phyloP scores from a whole-genome alignment of 64 coral and sea anemone species.

The Pocillopora damicornis region DNA sequence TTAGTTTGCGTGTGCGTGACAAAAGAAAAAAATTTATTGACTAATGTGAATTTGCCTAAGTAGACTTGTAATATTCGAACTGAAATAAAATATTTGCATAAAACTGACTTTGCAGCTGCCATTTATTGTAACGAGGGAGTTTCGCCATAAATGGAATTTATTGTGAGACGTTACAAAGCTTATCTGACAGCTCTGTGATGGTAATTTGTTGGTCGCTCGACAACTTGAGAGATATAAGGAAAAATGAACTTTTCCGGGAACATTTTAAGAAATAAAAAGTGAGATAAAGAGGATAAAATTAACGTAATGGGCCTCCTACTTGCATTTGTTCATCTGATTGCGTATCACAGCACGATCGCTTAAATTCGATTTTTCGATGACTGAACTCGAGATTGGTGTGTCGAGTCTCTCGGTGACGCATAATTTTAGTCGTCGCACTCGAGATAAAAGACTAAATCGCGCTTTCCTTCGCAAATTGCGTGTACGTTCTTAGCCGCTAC shows the following conservation, averaged over 20 bases:
- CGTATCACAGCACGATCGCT: not conserved
- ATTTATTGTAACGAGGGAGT: not conserved
- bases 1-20: constrained; percentile 24
- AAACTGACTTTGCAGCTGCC: constrained; percentile 11
- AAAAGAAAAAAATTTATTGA: constrained; percentile 24
- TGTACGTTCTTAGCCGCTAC: not conserved
- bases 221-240: not conserved
- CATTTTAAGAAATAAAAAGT: not conserved
- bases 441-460: not conserved
- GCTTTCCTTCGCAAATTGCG: not conserved
- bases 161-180: not conserved
- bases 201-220: not conserved
- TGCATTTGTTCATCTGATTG: not conserved
- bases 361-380: not conserved
- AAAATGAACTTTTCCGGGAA: not conserved
- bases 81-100: constrained; percentile 23
- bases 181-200: not conserved
- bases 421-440: not conserved
- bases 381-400: not conserved
- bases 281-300: not conserved
- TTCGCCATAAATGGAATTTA: too few species aligned
- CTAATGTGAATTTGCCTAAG: constrained; percentile 36
- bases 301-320: not conserved
- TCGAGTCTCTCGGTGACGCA: not conserved
- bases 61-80: constrained; percentile 23